Evolutionary conservation across 2,888 invertebrate species (phyloP).

Genomic region (Phragmatobia fuliginosa): DNA sequence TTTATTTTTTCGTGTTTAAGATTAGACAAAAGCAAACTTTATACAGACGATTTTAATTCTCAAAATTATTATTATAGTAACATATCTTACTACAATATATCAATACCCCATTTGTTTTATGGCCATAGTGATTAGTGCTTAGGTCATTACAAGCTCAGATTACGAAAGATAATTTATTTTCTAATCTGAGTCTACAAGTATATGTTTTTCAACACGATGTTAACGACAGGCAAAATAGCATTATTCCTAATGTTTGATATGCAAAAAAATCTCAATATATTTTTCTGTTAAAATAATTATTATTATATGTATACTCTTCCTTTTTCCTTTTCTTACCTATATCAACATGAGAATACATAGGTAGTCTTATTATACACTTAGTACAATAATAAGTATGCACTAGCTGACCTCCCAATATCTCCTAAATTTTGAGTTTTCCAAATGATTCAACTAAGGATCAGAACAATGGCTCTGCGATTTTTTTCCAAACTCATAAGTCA

Average conservation of each 20-base stretch:
- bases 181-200: too few relatives aligned
- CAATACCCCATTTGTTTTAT: too few relatives aligned
- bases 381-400: not conserved
- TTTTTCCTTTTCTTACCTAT: not conserved
- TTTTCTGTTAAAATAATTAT: not conserved
- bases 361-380: not conserved
- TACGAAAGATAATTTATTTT: too few relatives aligned
- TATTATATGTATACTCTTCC: too few relatives aligned
- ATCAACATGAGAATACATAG: not conserved
- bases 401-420: not conserved
- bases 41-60: too few relatives aligned
- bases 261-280: not conserved
- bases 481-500: constrained; percentile 54
- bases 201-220: too few relatives aligned
- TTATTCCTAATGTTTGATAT: too few relatives aligned
- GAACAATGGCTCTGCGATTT: constrained; percentile 18
- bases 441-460: constrained; percentile 11
- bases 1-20: not conserved
- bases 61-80: too few relatives aligned
- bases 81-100: too few relatives aligned
- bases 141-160: too few relatives aligned
- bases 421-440: not conserved
- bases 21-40: not conserved
- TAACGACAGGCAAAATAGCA: too few relatives aligned
- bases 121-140: too few relatives aligned